These are phyloP conservation scores for Macquaria ambigua DNA, from an alignment of 2,113 vertebrate species.

Conservation along the genomic window DNA sequence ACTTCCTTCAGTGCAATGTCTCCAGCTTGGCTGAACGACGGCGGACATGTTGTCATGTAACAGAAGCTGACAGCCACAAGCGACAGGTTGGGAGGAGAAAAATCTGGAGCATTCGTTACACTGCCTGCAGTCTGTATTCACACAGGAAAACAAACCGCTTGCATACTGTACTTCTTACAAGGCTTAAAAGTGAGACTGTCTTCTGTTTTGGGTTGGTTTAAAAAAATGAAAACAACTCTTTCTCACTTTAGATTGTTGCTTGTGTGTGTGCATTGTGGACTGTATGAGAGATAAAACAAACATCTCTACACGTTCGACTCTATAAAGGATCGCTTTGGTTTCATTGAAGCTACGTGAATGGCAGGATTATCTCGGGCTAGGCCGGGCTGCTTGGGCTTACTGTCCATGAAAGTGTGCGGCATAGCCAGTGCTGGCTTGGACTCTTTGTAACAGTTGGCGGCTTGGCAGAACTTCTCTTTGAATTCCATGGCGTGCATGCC, in stretches of 20 bases:
- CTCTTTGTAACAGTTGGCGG: conserved; percentile 85
- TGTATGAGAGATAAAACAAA: conserved; percentile 33
- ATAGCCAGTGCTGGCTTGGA: conserved; percentile 84
- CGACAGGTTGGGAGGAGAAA: conserved; percentile 49
- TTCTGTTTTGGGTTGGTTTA: conserved; percentile 22
- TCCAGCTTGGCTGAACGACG: conserved; percentile 87
- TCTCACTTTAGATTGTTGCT: conserved; percentile 31
- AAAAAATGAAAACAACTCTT: conserved; percentile 20
- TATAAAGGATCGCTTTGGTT: conserved; percentile 98
- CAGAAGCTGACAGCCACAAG: conserved; percentile 70
- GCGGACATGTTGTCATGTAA: conserved; percentile 84
- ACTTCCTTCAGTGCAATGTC: conserved; percentile 88
- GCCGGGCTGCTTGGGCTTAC: conserved; percentile 83
- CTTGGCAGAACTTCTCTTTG: conserved; percentile 86
- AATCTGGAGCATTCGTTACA: conserved; percentile 44
- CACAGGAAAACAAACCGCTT: conserved; percentile 51
- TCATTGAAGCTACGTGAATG: conserved; percentile 86
- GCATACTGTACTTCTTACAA: conserved; percentile 50
- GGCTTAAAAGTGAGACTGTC: conserved; percentile 12
- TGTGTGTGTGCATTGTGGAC: conserved; percentile 51
- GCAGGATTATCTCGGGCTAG: conserved; percentile 85
- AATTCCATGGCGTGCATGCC: conserved; percentile 86
- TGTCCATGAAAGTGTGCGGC: conserved; percentile 84
- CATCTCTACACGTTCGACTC: conserved; percentile 93
- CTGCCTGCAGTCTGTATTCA: conserved; percentile 42